A percentile compares a stretch with the other conserved stretches of the same genome.
phyloP scores from a whole-genome alignment of 1,140 invertebrate genomes.

The Sarcophaga peregrina region DNA sequence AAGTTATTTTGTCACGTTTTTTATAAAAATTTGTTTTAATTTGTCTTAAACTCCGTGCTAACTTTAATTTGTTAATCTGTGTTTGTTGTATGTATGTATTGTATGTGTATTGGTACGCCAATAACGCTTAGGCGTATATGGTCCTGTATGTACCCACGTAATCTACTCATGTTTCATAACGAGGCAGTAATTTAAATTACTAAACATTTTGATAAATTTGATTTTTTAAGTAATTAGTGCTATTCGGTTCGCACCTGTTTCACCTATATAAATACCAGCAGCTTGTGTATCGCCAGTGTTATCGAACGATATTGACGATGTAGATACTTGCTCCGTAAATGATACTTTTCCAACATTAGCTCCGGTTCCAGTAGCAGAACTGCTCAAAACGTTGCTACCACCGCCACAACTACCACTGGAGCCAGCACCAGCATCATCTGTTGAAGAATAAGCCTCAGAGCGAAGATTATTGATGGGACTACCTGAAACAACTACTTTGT shows the following conservation, averaged over 20 bases:
- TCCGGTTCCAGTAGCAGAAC: slow-evolving; percentile 41
- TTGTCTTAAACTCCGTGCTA: too few species aligned
- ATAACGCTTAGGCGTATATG: background rate
- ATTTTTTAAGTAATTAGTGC: slow-evolving; percentile 46
- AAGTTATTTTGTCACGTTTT: too few species aligned
- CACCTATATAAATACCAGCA: slow-evolving; percentile 56
- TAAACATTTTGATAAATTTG: background rate
- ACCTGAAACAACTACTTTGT: slow-evolving; percentile 47
- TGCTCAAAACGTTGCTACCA: slow-evolving; percentile 47
- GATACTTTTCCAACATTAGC: slow-evolving; percentile 11
- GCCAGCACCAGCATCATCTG: slow-evolving; percentile 51
- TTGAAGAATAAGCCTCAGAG: slow-evolving; percentile 32
- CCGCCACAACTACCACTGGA: background rate
- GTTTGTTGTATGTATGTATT: background rate
- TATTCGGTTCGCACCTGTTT: slow-evolving; percentile 50
- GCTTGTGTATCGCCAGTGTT: slow-evolving; percentile 14
- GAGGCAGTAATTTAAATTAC: background rate
- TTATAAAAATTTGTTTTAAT: too few species aligned
- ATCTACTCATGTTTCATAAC: background rate
- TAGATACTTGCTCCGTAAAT: slow-evolving; percentile 27
- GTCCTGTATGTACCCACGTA: too few species aligned
- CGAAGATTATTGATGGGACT: slow-evolving; percentile 42
- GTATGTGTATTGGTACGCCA: background rate
- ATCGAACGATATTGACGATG: slow-evolving; percentile 31
- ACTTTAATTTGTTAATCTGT: background rate